A percentile compares a stretch with the other conserved stretches of the same genome.
Conservation (phyloP, 2,888 invertebrate genomes). For the Timandra comae region DNA sequence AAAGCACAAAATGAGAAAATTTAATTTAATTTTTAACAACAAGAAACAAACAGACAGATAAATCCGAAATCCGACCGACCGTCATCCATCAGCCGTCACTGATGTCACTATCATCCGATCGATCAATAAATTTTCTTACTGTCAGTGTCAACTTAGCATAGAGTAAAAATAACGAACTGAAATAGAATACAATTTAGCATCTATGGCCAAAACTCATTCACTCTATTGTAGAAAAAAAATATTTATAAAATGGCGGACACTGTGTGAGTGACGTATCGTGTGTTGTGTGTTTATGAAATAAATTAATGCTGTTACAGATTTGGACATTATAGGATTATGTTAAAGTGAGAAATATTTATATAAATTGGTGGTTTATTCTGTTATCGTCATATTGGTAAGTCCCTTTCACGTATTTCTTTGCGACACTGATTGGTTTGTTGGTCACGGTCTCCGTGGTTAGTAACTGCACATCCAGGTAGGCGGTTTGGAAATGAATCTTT, state of each 20-base stretch:
- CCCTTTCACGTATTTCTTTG: slow-evolving; percentile 3
- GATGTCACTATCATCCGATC: no score
- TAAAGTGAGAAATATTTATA: slow-evolving; percentile 49
- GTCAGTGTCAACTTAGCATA: no score
- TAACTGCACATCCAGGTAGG: slow-evolving; percentile 41
- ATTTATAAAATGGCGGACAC: slow-evolving; percentile 69
- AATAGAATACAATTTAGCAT: no score
- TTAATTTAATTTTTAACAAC: no score
- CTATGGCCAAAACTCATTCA: no score
- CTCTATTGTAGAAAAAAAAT: no score
- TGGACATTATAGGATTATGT: slow-evolving; percentile 39
- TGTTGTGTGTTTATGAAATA: slow-evolving; percentile 66
- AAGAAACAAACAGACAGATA: no score
- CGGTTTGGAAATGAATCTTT: slow-evolving; percentile 25
- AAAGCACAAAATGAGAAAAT: no score
- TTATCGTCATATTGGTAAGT: slow-evolving; percentile 45
- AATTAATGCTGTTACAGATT: slow-evolving; percentile 22
- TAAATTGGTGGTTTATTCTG: slow-evolving; percentile 31
- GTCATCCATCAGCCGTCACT: no score
- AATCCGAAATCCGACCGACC: no score
- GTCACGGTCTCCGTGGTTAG: slow-evolving; percentile 40
- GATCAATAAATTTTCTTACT: no score
- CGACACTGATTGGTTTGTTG: slow-evolving; percentile 19
- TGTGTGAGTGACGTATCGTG: slow-evolving; percentile 70
- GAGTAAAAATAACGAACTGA: no score